phyloP scores from a whole-genome alignment of 2,888 invertebrate species.

The Eupelmus urozonus region DNA sequence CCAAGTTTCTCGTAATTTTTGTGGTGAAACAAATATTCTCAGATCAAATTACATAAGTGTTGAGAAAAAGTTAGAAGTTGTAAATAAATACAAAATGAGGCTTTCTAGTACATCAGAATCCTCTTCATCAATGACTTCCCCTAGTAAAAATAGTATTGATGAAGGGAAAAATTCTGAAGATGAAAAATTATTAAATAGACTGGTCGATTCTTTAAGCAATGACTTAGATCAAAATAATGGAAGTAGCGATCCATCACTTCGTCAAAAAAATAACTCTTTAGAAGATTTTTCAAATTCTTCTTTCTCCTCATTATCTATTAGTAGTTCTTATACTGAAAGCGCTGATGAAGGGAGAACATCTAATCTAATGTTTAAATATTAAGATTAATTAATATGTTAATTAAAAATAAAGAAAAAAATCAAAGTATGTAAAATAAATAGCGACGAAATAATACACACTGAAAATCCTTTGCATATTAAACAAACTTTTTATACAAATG shows the following conservation, averaged over 20 bases:
- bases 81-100: conserved; percentile 21
- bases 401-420: not conserved
- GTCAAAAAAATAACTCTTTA: not conserved
- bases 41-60: not conserved
- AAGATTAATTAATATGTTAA: not conserved
- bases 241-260: not conserved
- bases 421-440: no score
- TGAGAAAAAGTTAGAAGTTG: conserved; percentile 31
- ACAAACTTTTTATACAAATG: no score
- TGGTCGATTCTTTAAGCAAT: not conserved
- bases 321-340: no score
- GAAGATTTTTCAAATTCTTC: not conserved
- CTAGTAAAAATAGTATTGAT: not conserved
- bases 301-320: not conserved
- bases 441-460: no score
- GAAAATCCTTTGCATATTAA: no score
- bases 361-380: no score
- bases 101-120: not conserved
- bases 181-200: not conserved
- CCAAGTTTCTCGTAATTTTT: no score
- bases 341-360: no score
- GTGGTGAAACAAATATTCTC: not conserved
- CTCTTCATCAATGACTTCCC: not conserved
- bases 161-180: not conserved
- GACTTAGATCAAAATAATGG: not conserved